Conservation (phyloP, 2,797 vertebrate genomes). For the Propithecus perrieri region DNA sequence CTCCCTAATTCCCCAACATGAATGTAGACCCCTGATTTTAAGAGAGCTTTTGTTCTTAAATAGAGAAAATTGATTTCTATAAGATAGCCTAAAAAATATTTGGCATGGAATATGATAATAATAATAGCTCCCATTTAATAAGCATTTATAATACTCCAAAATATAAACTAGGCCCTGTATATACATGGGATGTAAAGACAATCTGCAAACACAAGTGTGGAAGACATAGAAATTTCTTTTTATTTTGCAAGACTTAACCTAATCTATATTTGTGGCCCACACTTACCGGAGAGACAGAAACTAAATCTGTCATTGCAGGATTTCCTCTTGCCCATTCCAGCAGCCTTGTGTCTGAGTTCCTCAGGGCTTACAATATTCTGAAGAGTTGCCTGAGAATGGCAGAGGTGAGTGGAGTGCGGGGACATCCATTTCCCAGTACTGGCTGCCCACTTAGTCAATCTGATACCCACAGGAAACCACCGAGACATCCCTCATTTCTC, state of each 20-base stretch:
- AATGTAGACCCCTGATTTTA: background rate
- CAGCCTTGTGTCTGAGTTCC: background rate
- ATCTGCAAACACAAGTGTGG: background rate
- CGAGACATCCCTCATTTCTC: background rate
- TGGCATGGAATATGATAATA: background rate
- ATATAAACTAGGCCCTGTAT: background rate
- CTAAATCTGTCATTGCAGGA: background rate
- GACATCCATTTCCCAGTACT: background rate
- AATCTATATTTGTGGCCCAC: background rate
- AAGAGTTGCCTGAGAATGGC: background rate
- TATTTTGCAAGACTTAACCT: background rate
- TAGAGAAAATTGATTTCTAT: background rate
- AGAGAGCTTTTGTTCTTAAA: background rate
- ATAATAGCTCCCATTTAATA: background rate
- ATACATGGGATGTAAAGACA: background rate
- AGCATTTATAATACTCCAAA: background rate
- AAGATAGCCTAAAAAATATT: background rate
- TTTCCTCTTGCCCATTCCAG: background rate
- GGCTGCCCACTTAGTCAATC: background rate
- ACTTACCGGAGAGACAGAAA: background rate
- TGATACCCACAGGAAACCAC: background rate
- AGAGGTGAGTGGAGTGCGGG: background rate
- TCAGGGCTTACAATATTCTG: background rate
- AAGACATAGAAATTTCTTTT: background rate
- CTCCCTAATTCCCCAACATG: background rate